Evolutionary conservation across 2,113 vertebrate genomes (phyloP).

Genomic region (Ailuropoda melanoleuca): DNA sequence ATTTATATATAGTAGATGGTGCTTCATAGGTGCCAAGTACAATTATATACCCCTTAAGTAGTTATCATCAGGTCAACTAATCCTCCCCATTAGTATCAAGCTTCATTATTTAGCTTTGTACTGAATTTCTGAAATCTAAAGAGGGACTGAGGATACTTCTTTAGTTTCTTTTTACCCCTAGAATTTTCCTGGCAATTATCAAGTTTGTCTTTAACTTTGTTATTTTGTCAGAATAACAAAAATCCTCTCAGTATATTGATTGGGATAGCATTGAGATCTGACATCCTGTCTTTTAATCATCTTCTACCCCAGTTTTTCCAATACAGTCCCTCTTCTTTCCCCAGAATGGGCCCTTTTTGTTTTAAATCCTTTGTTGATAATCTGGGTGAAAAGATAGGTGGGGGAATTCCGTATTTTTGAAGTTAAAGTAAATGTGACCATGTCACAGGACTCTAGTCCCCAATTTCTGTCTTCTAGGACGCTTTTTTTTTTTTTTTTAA

Average conservation of each 20-base stretch:
- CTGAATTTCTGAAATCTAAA: background rate
- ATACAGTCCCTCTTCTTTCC: background rate
- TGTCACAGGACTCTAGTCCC: background rate
- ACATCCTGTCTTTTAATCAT: background rate
- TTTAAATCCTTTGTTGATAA: slow-evolving; percentile 43
- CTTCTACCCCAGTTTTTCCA: background rate
- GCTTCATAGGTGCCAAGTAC: background rate
- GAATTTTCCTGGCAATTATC: background rate
- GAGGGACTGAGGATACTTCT: background rate
- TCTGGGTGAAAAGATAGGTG: background rate
- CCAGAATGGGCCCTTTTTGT: background rate
- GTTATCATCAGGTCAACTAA: background rate
- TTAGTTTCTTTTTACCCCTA: background rate
- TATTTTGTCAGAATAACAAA: slow-evolving; percentile 6
- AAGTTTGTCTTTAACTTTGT: background rate
- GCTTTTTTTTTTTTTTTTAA: no score
- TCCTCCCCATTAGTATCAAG: background rate
- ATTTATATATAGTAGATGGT: background rate
- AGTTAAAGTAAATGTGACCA: slow-evolving; percentile 44
- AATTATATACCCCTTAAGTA: background rate
- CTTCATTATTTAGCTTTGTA: slow-evolving; percentile 7
- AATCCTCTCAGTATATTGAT: background rate
- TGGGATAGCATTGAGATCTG: background rate
- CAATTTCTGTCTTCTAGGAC: background rate
- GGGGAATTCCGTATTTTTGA: background rate